Conservation (phyloP, 2,113 vertebrate genomes). For the Clinocottus analis region DNA sequence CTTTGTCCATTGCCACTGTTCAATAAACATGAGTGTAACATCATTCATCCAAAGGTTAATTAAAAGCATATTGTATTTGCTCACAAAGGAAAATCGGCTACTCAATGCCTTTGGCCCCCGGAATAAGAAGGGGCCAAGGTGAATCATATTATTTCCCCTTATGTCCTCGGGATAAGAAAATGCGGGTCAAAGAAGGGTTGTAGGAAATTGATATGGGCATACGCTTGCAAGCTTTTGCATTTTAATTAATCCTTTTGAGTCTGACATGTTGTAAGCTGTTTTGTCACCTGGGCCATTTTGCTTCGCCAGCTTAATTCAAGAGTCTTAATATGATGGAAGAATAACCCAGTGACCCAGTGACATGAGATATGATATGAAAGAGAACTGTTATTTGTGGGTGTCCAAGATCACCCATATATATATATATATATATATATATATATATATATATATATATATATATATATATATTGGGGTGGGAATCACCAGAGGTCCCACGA, state of each 20-base stretch:
- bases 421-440: too few species aligned
- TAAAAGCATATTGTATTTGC: constrained; percentile 39
- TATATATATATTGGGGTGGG: too few species aligned
- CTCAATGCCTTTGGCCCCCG: constrained; percentile 1
- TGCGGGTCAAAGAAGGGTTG: background rate
- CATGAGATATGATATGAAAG: background rate
- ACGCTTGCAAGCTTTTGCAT: constrained; percentile 19
- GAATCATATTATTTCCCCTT: constrained; percentile 36
- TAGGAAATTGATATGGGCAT: constrained; percentile 20
- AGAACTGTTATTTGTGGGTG: constrained; percentile 20
- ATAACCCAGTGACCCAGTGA: background rate
- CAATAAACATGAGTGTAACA: background rate
- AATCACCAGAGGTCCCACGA: too few species aligned
- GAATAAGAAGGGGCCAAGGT: constrained; percentile 26
- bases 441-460: too few species aligned
- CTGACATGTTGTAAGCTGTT: constrained; percentile 3
- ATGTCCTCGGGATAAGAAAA: constrained; percentile 36
- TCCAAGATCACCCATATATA: background rate
- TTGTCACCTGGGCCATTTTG: constrained; percentile 33
- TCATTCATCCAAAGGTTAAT: constrained; percentile 42
- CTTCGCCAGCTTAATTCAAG: constrained; percentile 2
- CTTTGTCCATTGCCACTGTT: background rate
- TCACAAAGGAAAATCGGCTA: background rate
- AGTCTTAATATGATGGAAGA: constrained; percentile 26
- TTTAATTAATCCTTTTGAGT: constrained; percentile 42